These are phyloP conservation scores for Sarcophaga rosellei DNA, from an alignment of 2,888 invertebrate genomes.

Conservation along the genomic window DNA sequence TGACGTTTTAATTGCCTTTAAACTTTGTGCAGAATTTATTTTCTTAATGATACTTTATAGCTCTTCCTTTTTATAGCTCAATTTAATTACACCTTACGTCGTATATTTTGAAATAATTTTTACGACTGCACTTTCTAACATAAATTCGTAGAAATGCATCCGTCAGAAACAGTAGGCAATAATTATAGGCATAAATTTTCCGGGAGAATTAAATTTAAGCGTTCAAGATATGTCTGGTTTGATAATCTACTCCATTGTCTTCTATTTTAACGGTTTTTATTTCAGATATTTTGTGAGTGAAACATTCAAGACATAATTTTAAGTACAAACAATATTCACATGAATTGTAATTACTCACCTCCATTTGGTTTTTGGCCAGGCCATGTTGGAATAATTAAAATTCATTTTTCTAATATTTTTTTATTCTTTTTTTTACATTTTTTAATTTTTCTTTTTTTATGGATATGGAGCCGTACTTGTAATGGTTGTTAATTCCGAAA, in stretches of 20 bases:
- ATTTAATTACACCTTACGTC: too few relatives aligned
- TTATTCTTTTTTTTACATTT: slow-evolving; percentile 13
- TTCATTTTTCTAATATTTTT: not conserved
- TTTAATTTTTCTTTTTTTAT: slow-evolving; percentile 22
- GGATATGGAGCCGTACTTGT: slow-evolving; percentile 17
- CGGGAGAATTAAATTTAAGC: slow-evolving; percentile 35
- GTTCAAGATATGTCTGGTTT: slow-evolving; percentile 42
- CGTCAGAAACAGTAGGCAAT: slow-evolving; percentile 15
- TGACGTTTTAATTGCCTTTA: too few relatives aligned
- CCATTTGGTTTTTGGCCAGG: not conserved
- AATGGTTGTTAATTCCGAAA: slow-evolving; percentile 49
- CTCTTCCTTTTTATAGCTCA: too few relatives aligned
- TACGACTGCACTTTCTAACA: slow-evolving; percentile 17
- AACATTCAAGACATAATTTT: slow-evolving; percentile 31
- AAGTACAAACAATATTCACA: slow-evolving; percentile 24
- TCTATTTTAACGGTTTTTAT: slow-evolving; percentile 33
- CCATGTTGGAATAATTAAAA: not conserved
- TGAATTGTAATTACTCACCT: slow-evolving; percentile 14
- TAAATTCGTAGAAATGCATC: slow-evolving; percentile 45
- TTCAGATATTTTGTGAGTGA: slow-evolving; percentile 36
- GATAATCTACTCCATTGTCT: not conserved
- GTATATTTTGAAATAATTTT: slow-evolving; percentile 13
- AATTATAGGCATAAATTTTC: slow-evolving; percentile 28
- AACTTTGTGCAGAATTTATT: too few relatives aligned
- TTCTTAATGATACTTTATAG: too few relatives aligned